Evolutionary conservation across 2,888 invertebrate species (phyloP), one percentile per base, ranked within the genome.

Genomic region (Dasysyrphus albostriatus): DNA sequence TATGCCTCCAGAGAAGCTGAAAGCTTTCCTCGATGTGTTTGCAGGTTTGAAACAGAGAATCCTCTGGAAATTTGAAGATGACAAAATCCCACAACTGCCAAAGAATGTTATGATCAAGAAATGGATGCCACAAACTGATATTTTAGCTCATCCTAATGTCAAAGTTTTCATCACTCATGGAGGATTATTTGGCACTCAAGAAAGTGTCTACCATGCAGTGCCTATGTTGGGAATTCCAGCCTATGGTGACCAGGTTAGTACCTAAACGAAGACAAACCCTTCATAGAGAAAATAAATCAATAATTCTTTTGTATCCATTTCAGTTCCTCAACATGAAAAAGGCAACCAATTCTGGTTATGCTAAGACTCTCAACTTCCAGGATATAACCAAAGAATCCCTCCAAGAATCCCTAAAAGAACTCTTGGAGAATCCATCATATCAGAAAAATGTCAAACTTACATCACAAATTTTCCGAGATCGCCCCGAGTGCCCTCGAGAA

Each of bases 101-200:
- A 74, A 88, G 16, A 93, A 94, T 89, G 91, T 94, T 0, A 91
- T 93, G 89, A 88, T 93, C 16, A 90, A 91, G n/a, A 92, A 93
- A 54, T 94, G 94, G 94, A 88, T 94, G 76, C 94, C 94, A 0
- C 94, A 94, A 89, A 91, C 92, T 54, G 94, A 94, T 88, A 92
- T 94, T 24, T 83, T 93, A 89, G 93, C 92, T 5, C 93, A 93
- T 90, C 91, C 90, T 0, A 93, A 93, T 85, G 89, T 93, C 1
- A 93, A 92, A 78, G 90, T 92, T 0, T 93, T 93, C 83, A 93
- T 93, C 16, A 92, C 93, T 0, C 93, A 93, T 78, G 93, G 93
- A 7, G 93, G 92, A 1, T 88, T 92, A 0, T 90, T 93, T 47
- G 93, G 93, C 77, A 92, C 92, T 0, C 93, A 93, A 84, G 93